These are phyloP conservation scores for Nansenia antarctica DNA, from an alignment of 2,113 vertebrate genomes.

Conservation along the genomic window DNA sequence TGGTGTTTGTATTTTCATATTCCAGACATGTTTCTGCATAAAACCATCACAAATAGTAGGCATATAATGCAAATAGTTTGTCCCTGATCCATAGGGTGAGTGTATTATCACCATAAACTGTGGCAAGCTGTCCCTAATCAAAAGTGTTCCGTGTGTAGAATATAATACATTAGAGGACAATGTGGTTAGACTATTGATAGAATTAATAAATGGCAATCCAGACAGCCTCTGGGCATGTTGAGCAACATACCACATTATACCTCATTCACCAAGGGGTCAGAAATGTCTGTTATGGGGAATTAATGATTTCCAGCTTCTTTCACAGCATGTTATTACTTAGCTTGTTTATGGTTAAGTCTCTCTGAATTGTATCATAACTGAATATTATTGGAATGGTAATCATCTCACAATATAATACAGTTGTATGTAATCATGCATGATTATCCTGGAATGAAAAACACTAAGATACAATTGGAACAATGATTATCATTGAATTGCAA, in stretches of 20 bases:
- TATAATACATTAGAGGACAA: not conserved
- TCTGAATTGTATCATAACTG: not conserved
- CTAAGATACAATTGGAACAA: not conserved
- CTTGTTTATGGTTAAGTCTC: not conserved
- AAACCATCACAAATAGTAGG: not conserved
- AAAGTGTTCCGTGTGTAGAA: not conserved
- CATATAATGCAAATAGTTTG: not conserved
- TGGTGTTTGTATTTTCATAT: constrained; percentile 6
- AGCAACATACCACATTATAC: not conserved
- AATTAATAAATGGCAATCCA: not conserved
- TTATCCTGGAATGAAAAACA: no score
- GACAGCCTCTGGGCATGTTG: not conserved
- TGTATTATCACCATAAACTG: not conserved
- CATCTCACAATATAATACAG: not conserved
- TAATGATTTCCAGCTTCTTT: not conserved
- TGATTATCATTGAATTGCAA: not conserved
- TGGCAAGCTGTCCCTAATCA: not conserved
- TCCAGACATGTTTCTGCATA: not conserved
- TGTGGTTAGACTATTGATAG: not conserved
- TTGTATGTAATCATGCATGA: not conserved
- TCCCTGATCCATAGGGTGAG: not conserved
- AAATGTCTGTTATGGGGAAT: not conserved
- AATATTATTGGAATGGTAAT: not conserved
- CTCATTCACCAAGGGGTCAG: not conserved
- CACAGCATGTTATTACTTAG: not conserved